These are phyloP conservation scores for Mastomys coucha DNA, from an alignment of 2,113 vertebrate species.

Conservation along the genomic window DNA sequence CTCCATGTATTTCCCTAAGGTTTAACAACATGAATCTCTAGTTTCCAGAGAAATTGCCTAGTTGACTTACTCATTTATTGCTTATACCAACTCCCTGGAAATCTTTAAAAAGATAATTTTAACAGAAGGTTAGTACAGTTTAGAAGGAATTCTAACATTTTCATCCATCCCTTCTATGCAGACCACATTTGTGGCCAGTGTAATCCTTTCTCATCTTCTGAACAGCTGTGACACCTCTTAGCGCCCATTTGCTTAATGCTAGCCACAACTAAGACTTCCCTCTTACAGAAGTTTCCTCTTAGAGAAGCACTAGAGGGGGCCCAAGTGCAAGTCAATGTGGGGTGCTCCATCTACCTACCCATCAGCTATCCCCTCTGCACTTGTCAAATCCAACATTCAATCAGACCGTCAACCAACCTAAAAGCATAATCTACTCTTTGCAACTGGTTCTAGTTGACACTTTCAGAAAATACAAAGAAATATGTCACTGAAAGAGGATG, in stretches of 20 bases:
- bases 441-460: background rate
- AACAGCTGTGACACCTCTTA: conserved; percentile 81
- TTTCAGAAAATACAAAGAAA: conserved; percentile 50
- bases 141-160: conserved; percentile 79
- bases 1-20: conserved; percentile 6
- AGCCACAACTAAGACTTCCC: conserved; percentile 63
- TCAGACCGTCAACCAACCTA: conserved; percentile 58
- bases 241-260: conserved; percentile 61
- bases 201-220: conserved; percentile 68
- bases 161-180: conserved; percentile 70
- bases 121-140: conserved; percentile 59
- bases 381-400: conserved; percentile 32
- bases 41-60: conserved; percentile 42
- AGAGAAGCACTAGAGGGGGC: conserved; percentile 72
- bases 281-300: background rate
- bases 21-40: conserved; percentile 14
- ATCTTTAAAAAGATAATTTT: background rate
- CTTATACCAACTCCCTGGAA: conserved; percentile 37
- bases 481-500: conserved; percentile 15
- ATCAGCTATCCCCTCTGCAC: background rate
- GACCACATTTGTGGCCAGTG: conserved; percentile 78
- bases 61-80: conserved; percentile 47
- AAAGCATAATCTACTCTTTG: background rate
- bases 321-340: conserved; percentile 65
- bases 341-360: conserved; percentile 34